Evolutionary conservation across 2,113 vertebrate genomes (phyloP).

Genomic region (Setophaga coronata): DNA sequence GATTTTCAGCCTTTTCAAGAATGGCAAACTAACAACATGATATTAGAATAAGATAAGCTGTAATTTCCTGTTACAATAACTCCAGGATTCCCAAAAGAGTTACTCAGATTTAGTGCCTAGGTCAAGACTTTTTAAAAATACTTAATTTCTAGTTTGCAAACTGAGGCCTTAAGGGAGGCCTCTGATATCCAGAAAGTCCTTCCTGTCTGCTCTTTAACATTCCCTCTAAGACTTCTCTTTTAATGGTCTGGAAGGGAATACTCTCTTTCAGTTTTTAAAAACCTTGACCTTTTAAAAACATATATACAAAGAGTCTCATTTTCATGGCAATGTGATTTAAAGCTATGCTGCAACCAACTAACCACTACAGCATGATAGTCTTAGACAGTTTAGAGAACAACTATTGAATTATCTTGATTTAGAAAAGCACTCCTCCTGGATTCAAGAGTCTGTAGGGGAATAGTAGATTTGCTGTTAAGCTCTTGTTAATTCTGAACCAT

Average conservation of each 20-base stretch:
- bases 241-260: neutral
- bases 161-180: neutral
- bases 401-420: neutral
- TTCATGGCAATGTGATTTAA: neutral
- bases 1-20: neutral
- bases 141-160: neutral
- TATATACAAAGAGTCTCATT: neutral
- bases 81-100: neutral
- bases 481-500: conserved; percentile 6
- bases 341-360: neutral
- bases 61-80: neutral
- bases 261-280: neutral
- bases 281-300: neutral
- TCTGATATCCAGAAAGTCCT: neutral
- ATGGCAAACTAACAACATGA: neutral
- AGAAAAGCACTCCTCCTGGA: neutral
- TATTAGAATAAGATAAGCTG: neutral
- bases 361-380: neutral
- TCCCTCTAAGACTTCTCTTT: neutral
- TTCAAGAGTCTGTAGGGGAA: neutral
- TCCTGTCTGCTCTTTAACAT: neutral
- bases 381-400: neutral
- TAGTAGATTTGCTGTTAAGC: neutral
- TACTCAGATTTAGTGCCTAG: neutral
- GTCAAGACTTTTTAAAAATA: neutral